Evolutionary conservation across 2,113 vertebrate genomes (phyloP).

Genomic region (Thalassarche chlororhynchos): DNA sequence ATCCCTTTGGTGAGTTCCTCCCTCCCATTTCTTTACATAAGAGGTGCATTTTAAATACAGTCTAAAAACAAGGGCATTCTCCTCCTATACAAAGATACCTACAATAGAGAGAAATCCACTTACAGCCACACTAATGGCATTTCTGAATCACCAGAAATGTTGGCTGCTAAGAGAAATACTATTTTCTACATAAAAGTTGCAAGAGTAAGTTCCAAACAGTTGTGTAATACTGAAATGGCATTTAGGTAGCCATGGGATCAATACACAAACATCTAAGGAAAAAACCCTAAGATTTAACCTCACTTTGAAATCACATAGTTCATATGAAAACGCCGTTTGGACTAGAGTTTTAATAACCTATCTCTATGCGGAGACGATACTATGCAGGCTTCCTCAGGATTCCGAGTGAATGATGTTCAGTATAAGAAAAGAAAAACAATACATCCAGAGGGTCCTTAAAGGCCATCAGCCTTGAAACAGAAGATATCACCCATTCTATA

Average conservation of each 20-base stretch:
- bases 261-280: background rate
- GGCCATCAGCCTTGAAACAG: background rate
- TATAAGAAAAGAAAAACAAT: background rate
- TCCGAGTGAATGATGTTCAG: background rate
- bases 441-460: background rate
- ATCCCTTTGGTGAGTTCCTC: background rate
- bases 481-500: background rate
- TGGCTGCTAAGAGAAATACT: background rate
- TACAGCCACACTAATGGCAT: background rate
- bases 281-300: background rate
- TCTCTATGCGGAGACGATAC: background rate
- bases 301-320: background rate
- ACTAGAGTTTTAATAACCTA: background rate
- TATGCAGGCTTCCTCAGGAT: background rate
- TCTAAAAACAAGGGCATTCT: background rate
- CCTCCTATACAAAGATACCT: background rate
- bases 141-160: background rate
- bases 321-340: background rate
- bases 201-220: background rate
- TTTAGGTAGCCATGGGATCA: background rate
- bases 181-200: background rate
- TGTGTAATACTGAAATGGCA: background rate
- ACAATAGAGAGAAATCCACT: background rate
- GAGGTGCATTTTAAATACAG: background rate
- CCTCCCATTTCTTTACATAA: background rate